Conservation (phyloP, 2,888 invertebrate species). For the Sarcophaga rosellei region DNA sequence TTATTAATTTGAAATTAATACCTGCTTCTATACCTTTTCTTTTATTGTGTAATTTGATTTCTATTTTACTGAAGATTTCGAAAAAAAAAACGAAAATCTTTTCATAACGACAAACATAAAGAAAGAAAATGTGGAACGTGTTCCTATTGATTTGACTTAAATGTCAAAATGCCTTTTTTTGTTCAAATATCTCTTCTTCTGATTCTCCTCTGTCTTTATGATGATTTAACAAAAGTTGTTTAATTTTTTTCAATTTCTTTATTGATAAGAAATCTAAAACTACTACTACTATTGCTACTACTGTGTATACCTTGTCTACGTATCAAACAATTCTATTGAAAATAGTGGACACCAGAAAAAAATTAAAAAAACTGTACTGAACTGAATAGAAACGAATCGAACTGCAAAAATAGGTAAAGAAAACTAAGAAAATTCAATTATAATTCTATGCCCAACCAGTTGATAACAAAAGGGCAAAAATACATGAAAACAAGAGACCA, state of each 20-base stretch:
- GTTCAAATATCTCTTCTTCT: neutral
- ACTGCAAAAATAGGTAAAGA: conserved; percentile 48
- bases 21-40: conserved; percentile 5
- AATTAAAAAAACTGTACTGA: neutral
- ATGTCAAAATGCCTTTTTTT: conserved; percentile 53
- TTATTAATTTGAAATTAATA: conserved; percentile 52
- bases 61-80: neutral
- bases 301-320: conserved; percentile 23
- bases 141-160: conserved; percentile 52
- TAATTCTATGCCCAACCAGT: conserved; percentile 64
- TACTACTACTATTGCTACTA: too few species aligned
- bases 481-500: neutral
- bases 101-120: conserved; percentile 3
- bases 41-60: conserved; percentile 50
- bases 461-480: conserved; percentile 40
- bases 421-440: conserved; percentile 67
- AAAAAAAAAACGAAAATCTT: neutral
- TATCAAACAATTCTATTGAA: too few species aligned
- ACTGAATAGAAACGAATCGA: neutral
- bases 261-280: conserved; percentile 22
- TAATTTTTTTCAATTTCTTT: conserved; percentile 45
- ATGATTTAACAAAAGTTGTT: conserved; percentile 20
- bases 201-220: neutral
- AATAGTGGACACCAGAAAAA: neutral
- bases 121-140: too few species aligned